Conservation (phyloP, 2,797 vertebrate species). For the Coracias cyanogaster region DNA sequence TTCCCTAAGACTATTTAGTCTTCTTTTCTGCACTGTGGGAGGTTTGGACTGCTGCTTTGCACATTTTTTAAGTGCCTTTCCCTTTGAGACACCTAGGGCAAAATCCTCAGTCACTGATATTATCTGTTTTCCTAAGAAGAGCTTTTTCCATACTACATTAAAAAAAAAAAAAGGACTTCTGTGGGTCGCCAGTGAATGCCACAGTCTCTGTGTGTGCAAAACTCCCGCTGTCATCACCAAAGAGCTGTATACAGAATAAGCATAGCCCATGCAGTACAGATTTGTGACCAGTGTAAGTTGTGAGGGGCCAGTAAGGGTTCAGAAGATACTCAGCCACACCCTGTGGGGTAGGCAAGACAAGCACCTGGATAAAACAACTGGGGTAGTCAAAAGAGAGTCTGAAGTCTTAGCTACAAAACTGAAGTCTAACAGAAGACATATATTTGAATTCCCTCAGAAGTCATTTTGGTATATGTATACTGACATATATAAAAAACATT, state of each 20-base stretch:
- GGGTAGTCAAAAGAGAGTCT: not conserved
- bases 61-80: constrained; percentile 68
- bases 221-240: not conserved
- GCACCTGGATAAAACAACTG: not conserved
- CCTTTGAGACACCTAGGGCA: constrained; percentile 63
- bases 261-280: not conserved
- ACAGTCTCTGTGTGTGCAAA: not conserved
- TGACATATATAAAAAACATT: not conserved
- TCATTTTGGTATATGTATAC: not conserved
- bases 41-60: constrained; percentile 62
- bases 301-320: not conserved
- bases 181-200: not conserved
- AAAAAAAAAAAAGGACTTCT: not conserved
- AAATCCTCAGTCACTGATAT: constrained; percentile 54
- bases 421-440: not conserved
- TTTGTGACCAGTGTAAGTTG: not conserved
- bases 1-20: constrained; percentile 63
- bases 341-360: not conserved
- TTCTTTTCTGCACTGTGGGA: constrained; percentile 69
- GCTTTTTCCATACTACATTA: constrained; percentile 35
- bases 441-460: not conserved
- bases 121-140: constrained; percentile 55
- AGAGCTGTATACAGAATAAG: not conserved
- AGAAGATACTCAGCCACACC: not conserved
- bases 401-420: not conserved